Base-by-base conservation (phyloP, 2,797 vertebrate species). In the Rhinichthys osculus region DNA sequence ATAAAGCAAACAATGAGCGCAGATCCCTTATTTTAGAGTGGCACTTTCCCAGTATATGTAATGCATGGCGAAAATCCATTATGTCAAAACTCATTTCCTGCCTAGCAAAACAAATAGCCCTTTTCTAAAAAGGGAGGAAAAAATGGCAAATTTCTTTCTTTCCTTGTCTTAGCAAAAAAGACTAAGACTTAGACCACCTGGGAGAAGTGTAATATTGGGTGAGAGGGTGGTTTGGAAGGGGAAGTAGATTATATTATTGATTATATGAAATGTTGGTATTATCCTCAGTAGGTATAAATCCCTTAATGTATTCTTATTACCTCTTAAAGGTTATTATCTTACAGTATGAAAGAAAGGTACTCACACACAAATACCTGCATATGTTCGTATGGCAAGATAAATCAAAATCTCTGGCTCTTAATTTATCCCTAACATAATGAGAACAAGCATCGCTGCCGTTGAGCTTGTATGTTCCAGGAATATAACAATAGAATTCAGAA, bases 11-110 rank as follows among this genome's bases (percentile, higher is more conserved):
- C 92, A 94, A 92, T 92, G 89, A 88, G 86, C 52, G 85, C 35
- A 81, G 87, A 78, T 42, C 88, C 82, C 73, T 89, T 90, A 89
- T 93, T 90, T 91, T 88, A 87, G 78, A 76, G 86, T 83, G 85
- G 86, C 82, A 82, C 89, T 91, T 91, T 92, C 89, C 89, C 87
- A 90, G 91, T 94, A 94, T 93, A 91, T 93, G 92, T 92, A 94
- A 94, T 90, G 86, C 90, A 88, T 92, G 91, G 93, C 87, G 92
- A 93, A 95, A 95, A 94, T 94, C 93, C 94, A 96, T 96, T 95
- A 96, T 95, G 95, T 95, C 94, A 95, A 95, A 95, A 94, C 92
- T 93, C 85, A 95, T 95, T 96, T 96, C 95, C 95, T 96, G 92
- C 73, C 72, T 85, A 90, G 91, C 92, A 93, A 95, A 94, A 93